These are phyloP conservation scores for Neopelma chrysocephalum DNA, from an alignment of 2,797 vertebrate species.

Conservation along the genomic window DNA sequence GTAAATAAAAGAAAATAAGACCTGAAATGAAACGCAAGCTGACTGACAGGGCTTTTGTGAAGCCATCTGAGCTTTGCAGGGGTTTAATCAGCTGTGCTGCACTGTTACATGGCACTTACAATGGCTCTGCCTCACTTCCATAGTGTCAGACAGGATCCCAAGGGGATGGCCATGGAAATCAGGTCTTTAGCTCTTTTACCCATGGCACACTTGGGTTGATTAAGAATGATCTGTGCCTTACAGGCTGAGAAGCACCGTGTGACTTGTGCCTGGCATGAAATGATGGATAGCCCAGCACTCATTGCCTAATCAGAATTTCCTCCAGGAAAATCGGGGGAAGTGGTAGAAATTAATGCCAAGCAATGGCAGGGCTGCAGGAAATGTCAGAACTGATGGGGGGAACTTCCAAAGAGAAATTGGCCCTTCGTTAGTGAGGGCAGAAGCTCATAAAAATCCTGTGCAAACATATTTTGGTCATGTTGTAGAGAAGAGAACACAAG, in stretches of 20 bases:
- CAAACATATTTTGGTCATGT: background rate
- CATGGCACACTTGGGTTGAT: background rate
- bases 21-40: background rate
- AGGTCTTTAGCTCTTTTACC: background rate
- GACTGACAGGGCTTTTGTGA: slow-evolving; percentile 13
- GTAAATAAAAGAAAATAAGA: slow-evolving; percentile 39
- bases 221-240: background rate
- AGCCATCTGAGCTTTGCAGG: background rate
- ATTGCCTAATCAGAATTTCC: background rate
- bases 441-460: background rate
- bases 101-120: background rate
- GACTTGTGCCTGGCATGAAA: background rate
- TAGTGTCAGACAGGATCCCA: background rate
- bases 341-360: background rate
- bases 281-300: background rate
- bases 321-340: background rate
- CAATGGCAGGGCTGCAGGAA: background rate
- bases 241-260: background rate
- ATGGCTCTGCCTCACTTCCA: background rate
- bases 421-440: background rate
- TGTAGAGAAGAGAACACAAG: background rate
- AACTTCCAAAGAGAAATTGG: background rate
- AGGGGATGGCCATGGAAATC: background rate
- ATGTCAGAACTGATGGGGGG: background rate
- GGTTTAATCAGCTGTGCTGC: background rate